Base-by-base conservation (phyloP, 2,113 vertebrate genomes). In the Passer domesticus region DNA sequence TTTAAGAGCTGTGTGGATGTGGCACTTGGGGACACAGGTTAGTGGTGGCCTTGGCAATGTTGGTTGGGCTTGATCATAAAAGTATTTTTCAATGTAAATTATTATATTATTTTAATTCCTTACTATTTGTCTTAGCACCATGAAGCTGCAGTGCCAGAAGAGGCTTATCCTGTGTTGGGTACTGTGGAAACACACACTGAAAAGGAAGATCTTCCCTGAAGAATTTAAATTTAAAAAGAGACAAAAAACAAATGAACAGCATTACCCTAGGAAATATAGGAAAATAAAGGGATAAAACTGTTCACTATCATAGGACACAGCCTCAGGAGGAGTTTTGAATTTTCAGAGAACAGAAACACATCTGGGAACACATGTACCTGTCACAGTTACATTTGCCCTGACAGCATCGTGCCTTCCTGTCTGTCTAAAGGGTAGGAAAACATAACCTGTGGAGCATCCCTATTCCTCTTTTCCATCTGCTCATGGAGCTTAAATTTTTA, bases 191-290 rank as follows among this genome's bases (percentile, higher is more conserved):
- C 11, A 55, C 30, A 24, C 4, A 10, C 18, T 41, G 46, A 52
- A 60, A 81, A 77, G 19, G 7, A n/a, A 53, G 5, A 28, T 24
- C 8, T 77, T 73, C 44, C 59, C 83, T 68, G 11, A 68, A 91
- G 35, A 33, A 5, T n/a, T 56, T 24, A 23, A 49, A 53, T 12
- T 1, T 37, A 31, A 58, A 82, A 66, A 70, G 31, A 70, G 13
- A 47, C 0, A 0, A 53, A 89, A 49, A 31, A 25, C 9, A 87
- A 56, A 39, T 19, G 2, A 53, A 58, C 53, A 27, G 1, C 16
- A 53, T 47, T 63, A 63, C n/a, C n/a, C 25, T 49, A 56, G 35
- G 37, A 89, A 63, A 22, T 0, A 66, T 35, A 77, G 13, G 18
- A 22, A 74, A 89, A 74, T 9, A 19, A 68, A 83, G 13, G 30